A percentile compares a stretch with the other conserved stretches of the same genome.
phyloP scores from a whole-genome alignment of 2,888 invertebrate genomes.

The Clostera curtula region DNA sequence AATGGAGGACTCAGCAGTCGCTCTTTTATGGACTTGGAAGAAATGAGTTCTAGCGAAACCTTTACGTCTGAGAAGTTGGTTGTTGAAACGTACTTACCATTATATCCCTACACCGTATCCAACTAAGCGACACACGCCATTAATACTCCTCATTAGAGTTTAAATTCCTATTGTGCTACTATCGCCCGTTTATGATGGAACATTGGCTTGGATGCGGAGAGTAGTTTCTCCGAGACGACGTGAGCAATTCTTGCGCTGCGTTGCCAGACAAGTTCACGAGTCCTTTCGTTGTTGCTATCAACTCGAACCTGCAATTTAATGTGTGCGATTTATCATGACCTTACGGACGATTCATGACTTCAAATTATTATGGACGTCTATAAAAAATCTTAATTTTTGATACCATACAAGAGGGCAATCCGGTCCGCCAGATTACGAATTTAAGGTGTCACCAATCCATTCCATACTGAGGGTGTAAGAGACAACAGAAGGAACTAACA shows the following conservation, averaged over 20 bases:
- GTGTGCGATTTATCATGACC: too few species aligned
- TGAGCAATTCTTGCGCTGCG: conserved; percentile 89
- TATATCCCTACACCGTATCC: conserved; percentile 18
- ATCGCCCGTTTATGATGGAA: conserved; percentile 40
- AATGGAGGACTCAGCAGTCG: too few species aligned
- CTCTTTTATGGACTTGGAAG: too few species aligned
- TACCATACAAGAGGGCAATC: too few species aligned
- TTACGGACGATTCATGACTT: too few species aligned
- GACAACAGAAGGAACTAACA: too few species aligned
- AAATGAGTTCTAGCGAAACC: conserved; percentile 1
- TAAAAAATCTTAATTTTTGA: too few species aligned
- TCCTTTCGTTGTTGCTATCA: conserved; percentile 90
- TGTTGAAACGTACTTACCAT: conserved; percentile 16
- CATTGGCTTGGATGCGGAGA: conserved; percentile 65
- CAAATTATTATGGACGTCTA: neutral
- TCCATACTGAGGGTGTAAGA: too few species aligned
- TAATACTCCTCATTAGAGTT: conserved; percentile 1
- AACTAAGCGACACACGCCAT: conserved; percentile 5
- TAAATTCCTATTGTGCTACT: conserved; percentile 29
- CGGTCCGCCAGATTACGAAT: too few species aligned
- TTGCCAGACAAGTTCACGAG: conserved; percentile 88
- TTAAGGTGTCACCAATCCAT: too few species aligned
- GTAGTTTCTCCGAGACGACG: conserved; percentile 87
- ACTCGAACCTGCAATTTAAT: conserved; percentile 80
- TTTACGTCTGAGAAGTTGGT: conserved; percentile 22